phyloP scores from a whole-genome alignment of 2,113 vertebrate species.

The Dromaius novaehollandiae region DNA sequence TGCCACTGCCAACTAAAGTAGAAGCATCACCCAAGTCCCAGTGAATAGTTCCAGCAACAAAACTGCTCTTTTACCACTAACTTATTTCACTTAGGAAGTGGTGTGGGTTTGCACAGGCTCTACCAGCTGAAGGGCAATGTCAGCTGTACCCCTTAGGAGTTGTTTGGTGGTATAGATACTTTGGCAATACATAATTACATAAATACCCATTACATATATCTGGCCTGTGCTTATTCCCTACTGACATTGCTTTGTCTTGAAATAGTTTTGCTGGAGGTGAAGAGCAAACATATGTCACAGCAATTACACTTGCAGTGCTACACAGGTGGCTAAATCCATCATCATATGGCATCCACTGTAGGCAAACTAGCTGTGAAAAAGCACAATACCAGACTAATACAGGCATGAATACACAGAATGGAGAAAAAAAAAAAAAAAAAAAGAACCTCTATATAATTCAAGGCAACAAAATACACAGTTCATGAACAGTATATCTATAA shows the following conservation, averaged over 20 bases:
- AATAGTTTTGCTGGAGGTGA: slow-evolving; percentile 24
- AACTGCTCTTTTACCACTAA: background rate
- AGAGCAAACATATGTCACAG: slow-evolving; percentile 59
- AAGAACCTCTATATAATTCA: background rate
- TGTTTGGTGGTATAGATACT: background rate
- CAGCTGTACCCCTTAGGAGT: background rate
- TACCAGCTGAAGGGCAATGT: background rate
- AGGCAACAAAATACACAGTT: background rate
- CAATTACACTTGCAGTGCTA: slow-evolving; percentile 23
- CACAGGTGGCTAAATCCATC: slow-evolving; percentile 62
- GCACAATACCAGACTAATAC: slow-evolving; percentile 29
- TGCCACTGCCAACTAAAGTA: background rate
- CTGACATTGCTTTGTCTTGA: slow-evolving; percentile 30
- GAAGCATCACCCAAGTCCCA: background rate
- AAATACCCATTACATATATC: background rate
- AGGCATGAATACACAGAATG: slow-evolving; percentile 5
- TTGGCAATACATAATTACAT: background rate
- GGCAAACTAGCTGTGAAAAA: slow-evolving; percentile 49
- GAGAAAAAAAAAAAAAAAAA: background rate
- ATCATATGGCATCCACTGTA: slow-evolving; percentile 57
- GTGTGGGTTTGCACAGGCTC: background rate
- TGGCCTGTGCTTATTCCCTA: background rate
- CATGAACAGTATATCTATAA: background rate
- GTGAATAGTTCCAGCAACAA: background rate
- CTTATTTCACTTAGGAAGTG: background rate